Conservation (phyloP, 23 tunicate genomes). For the Halocynthia aurantium region DNA sequence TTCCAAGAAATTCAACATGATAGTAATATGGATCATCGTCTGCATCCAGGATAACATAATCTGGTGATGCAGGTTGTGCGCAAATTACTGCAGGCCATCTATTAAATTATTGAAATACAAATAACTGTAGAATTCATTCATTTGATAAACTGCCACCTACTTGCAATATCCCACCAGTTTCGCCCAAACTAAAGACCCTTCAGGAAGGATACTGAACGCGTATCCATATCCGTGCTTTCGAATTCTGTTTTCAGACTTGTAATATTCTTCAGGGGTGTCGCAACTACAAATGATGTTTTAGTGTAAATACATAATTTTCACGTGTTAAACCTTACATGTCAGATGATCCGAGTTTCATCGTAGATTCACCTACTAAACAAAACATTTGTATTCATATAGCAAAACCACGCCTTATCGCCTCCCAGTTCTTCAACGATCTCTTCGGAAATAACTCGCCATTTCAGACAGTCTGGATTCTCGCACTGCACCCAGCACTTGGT, state of each 20-base stretch:
- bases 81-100: constrained; percentile 24
- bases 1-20: constrained; percentile 27
- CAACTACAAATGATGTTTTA: background rate
- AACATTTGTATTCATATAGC: constrained; percentile 17
- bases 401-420: constrained; percentile 13
- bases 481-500: constrained; percentile 21
- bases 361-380: constrained; percentile 9
- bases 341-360: background rate
- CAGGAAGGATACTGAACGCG: constrained; percentile 14
- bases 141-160: constrained; percentile 11
- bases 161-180: constrained; percentile 18
- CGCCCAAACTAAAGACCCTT: constrained; percentile 25
- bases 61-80: constrained; percentile 2
- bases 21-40: constrained; percentile 24
- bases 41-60: constrained; percentile 4
- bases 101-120: background rate
- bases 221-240: constrained; percentile 7
- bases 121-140: background rate
- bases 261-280: constrained; percentile 14
- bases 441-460: constrained; percentile 8
- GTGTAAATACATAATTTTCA: background rate
- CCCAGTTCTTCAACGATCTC: background rate
- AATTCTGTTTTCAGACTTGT: background rate
- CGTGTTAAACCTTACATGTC: background rate
- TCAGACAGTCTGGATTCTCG: constrained; percentile 14